A percentile compares a stretch with the other conserved stretches of the same genome.
Evolutionary conservation across 2,797 vertebrate genomes (phyloP).

Genomic region (Margarornis squamiger): DNA sequence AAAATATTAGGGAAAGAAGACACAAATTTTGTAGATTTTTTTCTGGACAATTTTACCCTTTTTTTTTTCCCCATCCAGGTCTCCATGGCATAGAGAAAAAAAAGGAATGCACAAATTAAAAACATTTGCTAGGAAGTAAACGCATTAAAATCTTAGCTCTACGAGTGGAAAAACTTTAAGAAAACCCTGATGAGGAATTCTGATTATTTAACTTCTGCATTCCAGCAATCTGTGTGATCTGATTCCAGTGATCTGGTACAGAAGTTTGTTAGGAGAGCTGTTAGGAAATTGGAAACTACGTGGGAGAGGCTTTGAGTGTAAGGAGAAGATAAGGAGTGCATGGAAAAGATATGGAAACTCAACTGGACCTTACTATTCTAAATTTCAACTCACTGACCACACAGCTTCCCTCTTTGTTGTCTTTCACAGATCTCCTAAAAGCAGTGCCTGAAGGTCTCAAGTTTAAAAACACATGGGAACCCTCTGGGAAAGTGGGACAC

Average conservation of each 20-base stretch:
- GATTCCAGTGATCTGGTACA: not conserved
- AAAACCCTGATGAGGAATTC: not conserved
- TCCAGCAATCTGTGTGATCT: conserved; percentile 23
- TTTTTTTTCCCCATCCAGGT: not conserved
- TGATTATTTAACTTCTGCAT: conserved; percentile 1
- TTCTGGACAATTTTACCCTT: not conserved
- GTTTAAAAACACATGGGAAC: not conserved
- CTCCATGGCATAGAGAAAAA: not conserved
- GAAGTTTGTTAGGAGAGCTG: not conserved
- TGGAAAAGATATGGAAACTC: not conserved
- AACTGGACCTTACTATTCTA: not conserved
- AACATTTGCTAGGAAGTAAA: not conserved
- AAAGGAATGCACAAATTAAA: not conserved
- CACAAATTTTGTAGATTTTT: not conserved
- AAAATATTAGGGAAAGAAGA: not conserved
- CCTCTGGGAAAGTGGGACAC: not conserved
- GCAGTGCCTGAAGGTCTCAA: not conserved
- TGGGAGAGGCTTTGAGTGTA: not conserved
- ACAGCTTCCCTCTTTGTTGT: not conserved
- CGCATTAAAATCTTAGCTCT: not conserved
- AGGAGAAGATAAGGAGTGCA: not conserved
- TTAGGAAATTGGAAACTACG: not conserved
- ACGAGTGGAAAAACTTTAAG: not conserved
- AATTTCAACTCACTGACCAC: not conserved
- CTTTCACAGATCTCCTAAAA: not conserved